phyloP scores from a whole-genome alignment of 2,888 invertebrate genomes.

The Amaurobius ferox region DNA sequence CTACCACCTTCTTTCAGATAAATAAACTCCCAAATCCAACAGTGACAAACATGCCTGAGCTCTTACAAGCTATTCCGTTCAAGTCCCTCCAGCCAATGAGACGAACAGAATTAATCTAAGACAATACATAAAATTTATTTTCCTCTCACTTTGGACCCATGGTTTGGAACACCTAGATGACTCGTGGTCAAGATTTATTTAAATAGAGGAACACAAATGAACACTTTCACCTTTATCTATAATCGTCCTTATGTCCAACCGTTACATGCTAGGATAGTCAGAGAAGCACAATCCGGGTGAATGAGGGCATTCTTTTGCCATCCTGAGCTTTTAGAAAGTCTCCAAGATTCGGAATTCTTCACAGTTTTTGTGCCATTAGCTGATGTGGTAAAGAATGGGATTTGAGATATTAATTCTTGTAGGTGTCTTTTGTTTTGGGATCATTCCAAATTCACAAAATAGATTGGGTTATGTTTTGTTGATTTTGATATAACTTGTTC shows the following conservation, averaged over 20 bases:
- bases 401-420: background rate
- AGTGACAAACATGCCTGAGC: background rate
- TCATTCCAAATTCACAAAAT: no score
- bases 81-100: constrained; percentile 40
- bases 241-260: background rate
- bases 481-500: no score
- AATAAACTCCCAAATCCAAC: no score
- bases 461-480: no score
- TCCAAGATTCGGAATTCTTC: constrained; percentile 29
- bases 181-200: constrained; percentile 61
- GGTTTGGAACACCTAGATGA: constrained; percentile 68
- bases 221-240: background rate
- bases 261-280: background rate
- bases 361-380: constrained; percentile 50
- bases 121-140: constrained; percentile 48
- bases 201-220: constrained; percentile 30
- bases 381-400: constrained; percentile 45
- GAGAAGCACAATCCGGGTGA: background rate
- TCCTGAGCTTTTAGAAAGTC: background rate
- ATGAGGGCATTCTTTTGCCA: background rate
- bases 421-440: background rate
- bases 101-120: constrained; percentile 60
- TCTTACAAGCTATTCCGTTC: background rate
- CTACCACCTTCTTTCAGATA: no score
- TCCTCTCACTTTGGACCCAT: constrained; percentile 34